phyloP scores from a whole-genome alignment of 2,113 vertebrate genomes.

The Heterotis niloticus region DNA sequence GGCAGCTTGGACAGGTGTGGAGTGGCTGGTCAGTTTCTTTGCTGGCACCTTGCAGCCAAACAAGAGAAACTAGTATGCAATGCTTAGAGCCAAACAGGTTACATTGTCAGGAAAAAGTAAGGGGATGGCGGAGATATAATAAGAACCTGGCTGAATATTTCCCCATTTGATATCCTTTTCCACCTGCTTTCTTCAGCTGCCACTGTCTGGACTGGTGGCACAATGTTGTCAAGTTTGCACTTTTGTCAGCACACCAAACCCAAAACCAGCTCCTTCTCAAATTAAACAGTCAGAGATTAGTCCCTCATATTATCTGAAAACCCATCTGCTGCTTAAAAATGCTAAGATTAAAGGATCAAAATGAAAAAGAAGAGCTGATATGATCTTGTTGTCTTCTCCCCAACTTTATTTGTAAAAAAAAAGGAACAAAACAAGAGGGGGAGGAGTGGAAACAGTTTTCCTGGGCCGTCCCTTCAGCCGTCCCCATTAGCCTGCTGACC shows the following conservation, averaged over 20 bases:
- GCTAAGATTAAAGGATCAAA: background rate
- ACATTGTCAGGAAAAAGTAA: slow-evolving; percentile 11
- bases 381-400: background rate
- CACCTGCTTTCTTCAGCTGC: background rate
- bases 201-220: too few relatives aligned
- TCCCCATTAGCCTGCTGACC: background rate
- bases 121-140: background rate
- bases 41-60: too few relatives aligned
- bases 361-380: background rate
- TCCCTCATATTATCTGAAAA: background rate
- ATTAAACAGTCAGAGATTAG: background rate
- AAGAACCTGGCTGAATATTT: background rate
- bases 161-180: background rate
- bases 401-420: slow-evolving; percentile 8
- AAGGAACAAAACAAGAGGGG: background rate
- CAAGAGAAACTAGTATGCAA: background rate
- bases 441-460: background rate
- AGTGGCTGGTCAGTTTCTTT: too few relatives aligned
- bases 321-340: background rate
- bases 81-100: background rate
- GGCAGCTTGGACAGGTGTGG: background rate
- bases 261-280: background rate
- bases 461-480: background rate
- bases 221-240: background rate
- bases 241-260: background rate